These are phyloP conservation scores for Sarotherodon lohbergeri DNA, from an alignment of 2,113 vertebrate genomes.

Conservation along the genomic window DNA sequence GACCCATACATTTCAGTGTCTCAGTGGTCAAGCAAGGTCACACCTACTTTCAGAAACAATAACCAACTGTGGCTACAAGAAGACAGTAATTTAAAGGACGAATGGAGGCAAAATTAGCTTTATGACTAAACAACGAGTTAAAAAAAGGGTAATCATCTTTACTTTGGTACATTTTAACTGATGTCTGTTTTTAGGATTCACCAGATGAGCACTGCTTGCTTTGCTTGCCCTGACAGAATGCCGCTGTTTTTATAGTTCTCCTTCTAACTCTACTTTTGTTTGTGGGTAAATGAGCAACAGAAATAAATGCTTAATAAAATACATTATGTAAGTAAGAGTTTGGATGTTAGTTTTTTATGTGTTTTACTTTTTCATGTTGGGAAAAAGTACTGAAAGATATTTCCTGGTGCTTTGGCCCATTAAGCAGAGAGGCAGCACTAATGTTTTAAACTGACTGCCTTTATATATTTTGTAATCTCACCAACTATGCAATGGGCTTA, in stretches of 20 bases:
- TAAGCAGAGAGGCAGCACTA: not conserved
- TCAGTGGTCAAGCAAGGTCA: not conserved
- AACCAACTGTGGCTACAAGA: not conserved
- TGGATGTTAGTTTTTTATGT: not conserved
- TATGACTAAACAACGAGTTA: not conserved
- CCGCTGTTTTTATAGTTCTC: not conserved
- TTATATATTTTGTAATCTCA: not conserved
- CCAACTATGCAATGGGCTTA: not conserved
- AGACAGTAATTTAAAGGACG: not conserved
- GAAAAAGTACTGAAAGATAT: not conserved
- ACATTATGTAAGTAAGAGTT: not conserved
- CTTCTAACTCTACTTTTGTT: not conserved
- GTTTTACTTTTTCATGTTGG: not conserved
- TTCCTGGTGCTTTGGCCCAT: not conserved
- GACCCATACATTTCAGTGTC: not conserved
- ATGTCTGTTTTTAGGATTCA: not conserved
- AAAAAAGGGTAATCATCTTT: not conserved
- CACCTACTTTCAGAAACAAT: not conserved
- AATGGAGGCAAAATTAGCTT: not conserved
- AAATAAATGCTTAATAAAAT: not conserved
- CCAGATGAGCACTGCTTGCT: not conserved
- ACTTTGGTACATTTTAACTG: not conserved
- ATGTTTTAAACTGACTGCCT: not conserved
- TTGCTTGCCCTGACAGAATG: not conserved
- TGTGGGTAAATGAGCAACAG: not conserved